These are phyloP conservation scores for Labeo rohita DNA, from an alignment of 2,113 vertebrate species.

Conservation along the genomic window DNA sequence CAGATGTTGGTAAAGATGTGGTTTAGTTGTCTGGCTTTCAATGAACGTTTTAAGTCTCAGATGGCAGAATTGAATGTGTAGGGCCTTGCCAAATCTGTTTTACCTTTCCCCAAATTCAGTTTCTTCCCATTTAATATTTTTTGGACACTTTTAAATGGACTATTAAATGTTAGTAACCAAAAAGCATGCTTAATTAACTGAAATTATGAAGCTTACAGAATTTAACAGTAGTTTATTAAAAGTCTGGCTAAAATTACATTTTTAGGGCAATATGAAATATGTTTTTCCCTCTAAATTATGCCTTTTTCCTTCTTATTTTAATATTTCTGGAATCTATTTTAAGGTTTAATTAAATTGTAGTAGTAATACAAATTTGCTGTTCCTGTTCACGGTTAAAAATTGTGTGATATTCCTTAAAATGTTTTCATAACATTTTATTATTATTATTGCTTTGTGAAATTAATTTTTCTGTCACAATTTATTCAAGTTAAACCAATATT, in stretches of 20 bases:
- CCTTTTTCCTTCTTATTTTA: neutral
- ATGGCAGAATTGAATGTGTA: neutral
- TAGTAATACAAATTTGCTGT: too few species aligned
- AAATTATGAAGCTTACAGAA: neutral
- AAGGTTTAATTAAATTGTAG: neutral
- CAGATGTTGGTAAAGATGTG: neutral
- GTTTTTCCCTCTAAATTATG: neutral
- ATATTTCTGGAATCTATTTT: too few species aligned
- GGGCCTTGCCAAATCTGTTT: neutral
- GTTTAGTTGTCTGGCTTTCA: neutral
- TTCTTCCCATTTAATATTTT: too few species aligned
- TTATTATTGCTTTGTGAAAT: too few species aligned
- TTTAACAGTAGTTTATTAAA: too few species aligned
- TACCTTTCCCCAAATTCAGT: neutral
- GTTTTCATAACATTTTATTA: too few species aligned
- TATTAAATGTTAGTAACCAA: too few species aligned
- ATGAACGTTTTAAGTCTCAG: neutral
- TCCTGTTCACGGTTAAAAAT: too few species aligned
- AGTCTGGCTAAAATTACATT: neutral
- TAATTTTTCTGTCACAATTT: too few species aligned
- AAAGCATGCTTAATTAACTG: neutral
- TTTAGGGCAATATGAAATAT: neutral
- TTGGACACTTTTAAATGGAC: too few species aligned
- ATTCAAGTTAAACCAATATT: too few species aligned
- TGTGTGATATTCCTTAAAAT: too few species aligned